Conservation (phyloP, 2,888 invertebrate genomes). For the Drosophila subquinaria region DNA sequence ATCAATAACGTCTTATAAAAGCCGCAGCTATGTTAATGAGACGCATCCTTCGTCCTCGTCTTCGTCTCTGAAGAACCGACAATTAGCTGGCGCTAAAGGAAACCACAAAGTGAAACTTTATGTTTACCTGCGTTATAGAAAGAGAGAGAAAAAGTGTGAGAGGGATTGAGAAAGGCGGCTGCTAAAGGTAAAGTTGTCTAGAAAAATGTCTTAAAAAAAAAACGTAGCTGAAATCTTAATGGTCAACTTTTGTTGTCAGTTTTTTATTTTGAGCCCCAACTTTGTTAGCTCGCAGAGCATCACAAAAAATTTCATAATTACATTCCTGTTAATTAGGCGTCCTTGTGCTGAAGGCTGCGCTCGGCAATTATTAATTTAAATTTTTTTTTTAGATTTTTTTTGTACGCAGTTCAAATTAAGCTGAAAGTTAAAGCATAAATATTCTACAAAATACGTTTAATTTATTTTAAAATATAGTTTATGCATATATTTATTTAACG, state of each 20-base stretch:
- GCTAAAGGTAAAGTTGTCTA: constrained; percentile 5
- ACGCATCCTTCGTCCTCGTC: constrained; percentile 2
- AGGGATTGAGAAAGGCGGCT: no score
- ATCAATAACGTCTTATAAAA: constrained; percentile 42
- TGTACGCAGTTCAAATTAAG: not conserved
- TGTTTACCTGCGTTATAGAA: constrained; percentile 45
- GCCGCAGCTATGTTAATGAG: constrained; percentile 70
- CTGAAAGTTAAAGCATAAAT: not conserved
- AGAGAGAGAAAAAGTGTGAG: not conserved
- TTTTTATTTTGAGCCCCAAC: constrained; percentile 14
- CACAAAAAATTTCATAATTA: constrained; percentile 81
- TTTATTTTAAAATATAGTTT: not conserved
- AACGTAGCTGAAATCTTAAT: constrained; percentile 54
- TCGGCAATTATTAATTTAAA: not conserved
- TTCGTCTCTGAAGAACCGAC: constrained; percentile 36
- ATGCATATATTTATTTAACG: not conserved
- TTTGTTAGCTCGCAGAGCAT: constrained; percentile 35
- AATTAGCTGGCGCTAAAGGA: constrained; percentile 57
- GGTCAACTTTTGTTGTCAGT: constrained; percentile 37
- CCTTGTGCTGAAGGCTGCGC: constrained; percentile 65
- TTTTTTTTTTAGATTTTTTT: not conserved
- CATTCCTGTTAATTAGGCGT: constrained; percentile 83
- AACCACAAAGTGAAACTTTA: constrained; percentile 67
- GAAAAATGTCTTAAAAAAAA: constrained; percentile 44
- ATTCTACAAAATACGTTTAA: not conserved